Evolutionary conservation across 1,140 invertebrate genomes (phyloP).

Genomic region (Centruroides vittatus): DNA sequence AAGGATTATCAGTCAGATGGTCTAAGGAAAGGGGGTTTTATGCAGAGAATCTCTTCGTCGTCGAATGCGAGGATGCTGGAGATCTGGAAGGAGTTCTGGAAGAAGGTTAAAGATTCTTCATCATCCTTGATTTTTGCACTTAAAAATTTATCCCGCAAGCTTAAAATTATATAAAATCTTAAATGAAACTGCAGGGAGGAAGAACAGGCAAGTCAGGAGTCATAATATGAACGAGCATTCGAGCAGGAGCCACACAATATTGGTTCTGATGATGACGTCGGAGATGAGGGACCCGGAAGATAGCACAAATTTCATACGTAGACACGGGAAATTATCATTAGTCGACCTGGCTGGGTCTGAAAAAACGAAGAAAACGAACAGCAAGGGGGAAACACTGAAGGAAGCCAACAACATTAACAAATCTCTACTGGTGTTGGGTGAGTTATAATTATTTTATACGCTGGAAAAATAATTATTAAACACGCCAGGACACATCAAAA

Average conservation of each 20-base stretch:
- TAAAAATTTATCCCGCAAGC: too few species aligned
- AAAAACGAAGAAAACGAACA: conserved; percentile 85
- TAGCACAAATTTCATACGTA: conserved; percentile 17
- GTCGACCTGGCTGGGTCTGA: conserved; percentile 90
- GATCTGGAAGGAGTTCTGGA: conserved; percentile 84
- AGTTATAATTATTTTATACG: conserved; percentile 11
- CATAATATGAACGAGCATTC: conserved; percentile 96
- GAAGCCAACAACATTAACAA: conserved; percentile 95
- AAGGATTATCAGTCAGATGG: conserved; percentile 77
- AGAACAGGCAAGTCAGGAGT: conserved; percentile 64
- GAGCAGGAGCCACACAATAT: conserved; percentile 85
- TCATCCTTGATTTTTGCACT: too few species aligned
- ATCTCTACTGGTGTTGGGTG: conserved; percentile 83
- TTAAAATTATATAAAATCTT: too few species aligned
- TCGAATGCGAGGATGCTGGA: conserved; percentile 85
- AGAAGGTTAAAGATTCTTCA: conserved; percentile 49
- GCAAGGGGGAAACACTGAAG: conserved; percentile 73
- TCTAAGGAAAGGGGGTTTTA: conserved; percentile 87
- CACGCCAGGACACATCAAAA: too few species aligned
- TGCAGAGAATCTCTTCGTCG: conserved; percentile 87
- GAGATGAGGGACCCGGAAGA: conserved; percentile 47
- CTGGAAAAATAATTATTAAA: too few species aligned
- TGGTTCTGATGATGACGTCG: conserved; percentile 68
- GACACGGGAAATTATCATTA: conserved; percentile 82
- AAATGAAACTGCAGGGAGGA: conserved; percentile 43